Conservation (phyloP, 2,888 invertebrate species). For the Eilema caniola region DNA sequence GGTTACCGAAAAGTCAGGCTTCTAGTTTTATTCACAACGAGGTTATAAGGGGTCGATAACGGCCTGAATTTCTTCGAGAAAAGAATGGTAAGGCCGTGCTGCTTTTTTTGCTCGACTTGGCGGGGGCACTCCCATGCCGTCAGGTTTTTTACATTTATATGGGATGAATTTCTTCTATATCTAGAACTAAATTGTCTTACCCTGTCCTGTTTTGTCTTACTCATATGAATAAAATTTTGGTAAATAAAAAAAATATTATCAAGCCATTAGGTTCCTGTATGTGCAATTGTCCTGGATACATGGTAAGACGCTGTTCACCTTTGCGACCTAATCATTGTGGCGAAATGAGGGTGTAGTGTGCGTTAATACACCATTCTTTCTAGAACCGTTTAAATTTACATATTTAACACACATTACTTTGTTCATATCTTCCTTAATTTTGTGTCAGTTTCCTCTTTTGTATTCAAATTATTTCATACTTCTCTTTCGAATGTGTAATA, state of each 20-base stretch:
- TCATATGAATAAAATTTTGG: not conserved
- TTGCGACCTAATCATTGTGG: not conserved
- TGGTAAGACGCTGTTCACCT: not conserved
- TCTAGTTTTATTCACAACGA: too few relatives aligned
- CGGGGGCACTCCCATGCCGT: too few relatives aligned
- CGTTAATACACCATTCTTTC: slow-evolving; percentile 4
- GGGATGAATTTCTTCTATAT: too few relatives aligned
- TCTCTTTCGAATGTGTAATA: slow-evolving; percentile 9
- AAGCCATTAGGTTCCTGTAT: not conserved
- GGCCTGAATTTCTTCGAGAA: too few relatives aligned
- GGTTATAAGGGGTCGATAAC: too few relatives aligned
- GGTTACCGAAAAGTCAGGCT: too few relatives aligned
- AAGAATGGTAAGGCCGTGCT: too few relatives aligned
- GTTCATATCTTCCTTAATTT: slow-evolving; percentile 2
- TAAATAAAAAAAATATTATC: not conserved
- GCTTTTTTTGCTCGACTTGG: too few relatives aligned
- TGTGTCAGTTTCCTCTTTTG: not conserved
- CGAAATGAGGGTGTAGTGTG: not conserved
- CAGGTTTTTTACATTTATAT: too few relatives aligned
- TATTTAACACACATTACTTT: not conserved
- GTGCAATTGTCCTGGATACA: not conserved
- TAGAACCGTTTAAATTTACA: slow-evolving; percentile 2
- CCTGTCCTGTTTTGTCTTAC: too few relatives aligned
- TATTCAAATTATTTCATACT: slow-evolving; percentile 12
- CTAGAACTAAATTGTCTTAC: not conserved